Conservation (phyloP, 2,113 vertebrate genomes). For the Poecile atricapillus region DNA sequence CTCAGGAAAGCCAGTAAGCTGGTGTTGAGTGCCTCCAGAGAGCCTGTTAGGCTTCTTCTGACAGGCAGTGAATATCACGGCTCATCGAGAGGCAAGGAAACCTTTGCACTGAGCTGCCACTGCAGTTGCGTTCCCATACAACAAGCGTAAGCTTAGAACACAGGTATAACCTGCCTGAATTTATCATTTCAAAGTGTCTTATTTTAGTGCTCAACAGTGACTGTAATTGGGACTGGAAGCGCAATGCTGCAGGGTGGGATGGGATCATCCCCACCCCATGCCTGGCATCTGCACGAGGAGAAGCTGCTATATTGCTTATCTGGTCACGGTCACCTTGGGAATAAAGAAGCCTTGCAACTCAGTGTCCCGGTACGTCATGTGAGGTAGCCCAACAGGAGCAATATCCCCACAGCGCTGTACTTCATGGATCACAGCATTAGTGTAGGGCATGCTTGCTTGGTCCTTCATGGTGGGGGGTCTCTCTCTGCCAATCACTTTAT, state of each 20-base stretch:
- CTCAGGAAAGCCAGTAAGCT: not conserved
- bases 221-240: not conserved
- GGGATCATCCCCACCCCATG: not conserved
- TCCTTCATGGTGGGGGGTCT: constrained; percentile 51
- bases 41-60: not conserved
- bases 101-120: not conserved
- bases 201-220: not conserved
- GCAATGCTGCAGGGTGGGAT: accelerated
- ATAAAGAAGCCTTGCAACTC: constrained; percentile 70
- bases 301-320: not conserved
- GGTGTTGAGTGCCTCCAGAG: not conserved
- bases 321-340: constrained; percentile 56
- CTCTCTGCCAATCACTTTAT: constrained; percentile 64
- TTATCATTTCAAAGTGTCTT: not conserved
- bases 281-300: not conserved
- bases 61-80: not conserved
- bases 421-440: constrained; percentile 73
- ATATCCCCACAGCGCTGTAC: constrained; percentile 59
- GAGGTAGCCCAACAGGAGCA: not conserved
- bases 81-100: not conserved
- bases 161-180: not conserved
- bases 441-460: constrained; percentile 69
- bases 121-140: not conserved
- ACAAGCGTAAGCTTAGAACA: not conserved
- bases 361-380: constrained; percentile 42